Conservation (phyloP, 1,140 invertebrate species). For the Scaptomyza montana region DNA sequence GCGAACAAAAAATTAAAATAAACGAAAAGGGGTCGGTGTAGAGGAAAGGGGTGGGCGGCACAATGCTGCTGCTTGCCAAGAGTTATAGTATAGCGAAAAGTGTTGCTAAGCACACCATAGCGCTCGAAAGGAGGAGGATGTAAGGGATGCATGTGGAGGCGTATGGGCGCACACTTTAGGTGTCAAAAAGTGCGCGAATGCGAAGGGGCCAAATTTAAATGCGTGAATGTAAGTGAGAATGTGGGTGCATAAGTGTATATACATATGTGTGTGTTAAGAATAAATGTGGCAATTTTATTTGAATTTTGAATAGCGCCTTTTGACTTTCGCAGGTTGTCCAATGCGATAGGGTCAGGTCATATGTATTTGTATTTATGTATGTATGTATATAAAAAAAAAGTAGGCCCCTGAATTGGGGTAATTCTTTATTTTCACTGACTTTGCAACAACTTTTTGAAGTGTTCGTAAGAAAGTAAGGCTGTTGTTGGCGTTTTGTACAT, state of each 20-base stretch:
- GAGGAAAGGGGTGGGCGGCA: conserved; percentile 38
- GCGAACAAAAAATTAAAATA: conserved; percentile 80
- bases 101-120: conserved; percentile 53
- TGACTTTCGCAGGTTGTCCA: conserved; percentile 46
- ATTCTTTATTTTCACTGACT: conserved; percentile 42
- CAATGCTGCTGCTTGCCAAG: background rate
- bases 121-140: conserved; percentile 5
- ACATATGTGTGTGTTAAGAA: conserved; percentile 24
- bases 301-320: conserved; percentile 56
- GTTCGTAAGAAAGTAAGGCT: conserved; percentile 10
- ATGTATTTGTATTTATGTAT: background rate
- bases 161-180: conserved; percentile 80
- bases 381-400: conserved; percentile 5
- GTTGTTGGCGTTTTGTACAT: background rate
- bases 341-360: conserved; percentile 24
- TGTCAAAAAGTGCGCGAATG: conserved; percentile 66
- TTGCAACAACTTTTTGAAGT: background rate
- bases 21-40: conserved; percentile 43
- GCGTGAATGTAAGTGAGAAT: background rate
- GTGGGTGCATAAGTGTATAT: background rate
- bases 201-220: conserved; percentile 12
- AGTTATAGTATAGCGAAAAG: conserved; percentile 34
- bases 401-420: conserved; percentile 65
- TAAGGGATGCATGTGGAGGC: conserved; percentile 32
- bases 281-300: conserved; percentile 79